phyloP scores from a whole-genome alignment of 2,113 vertebrate species.

The Nipponia nippon region DNA sequence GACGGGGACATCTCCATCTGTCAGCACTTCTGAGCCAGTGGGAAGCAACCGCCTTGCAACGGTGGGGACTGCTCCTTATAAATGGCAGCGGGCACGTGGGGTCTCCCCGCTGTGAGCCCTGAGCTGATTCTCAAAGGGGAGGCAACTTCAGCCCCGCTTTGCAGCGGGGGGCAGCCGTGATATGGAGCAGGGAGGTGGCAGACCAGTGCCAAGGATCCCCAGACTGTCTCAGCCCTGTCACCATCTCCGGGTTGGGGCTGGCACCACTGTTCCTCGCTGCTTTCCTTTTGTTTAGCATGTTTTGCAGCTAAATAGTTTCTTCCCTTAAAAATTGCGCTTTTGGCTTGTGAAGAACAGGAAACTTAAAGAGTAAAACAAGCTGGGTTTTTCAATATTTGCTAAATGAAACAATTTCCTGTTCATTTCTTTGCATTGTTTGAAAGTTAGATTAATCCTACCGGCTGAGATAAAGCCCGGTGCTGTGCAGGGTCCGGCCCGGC shows the following conservation, averaged over 20 bases:
- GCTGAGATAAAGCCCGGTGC: not conserved
- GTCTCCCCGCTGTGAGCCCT: not conserved
- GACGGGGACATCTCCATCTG: accelerated
- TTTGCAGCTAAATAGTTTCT: not conserved
- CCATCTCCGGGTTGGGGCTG: accelerated
- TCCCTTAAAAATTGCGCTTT: not conserved
- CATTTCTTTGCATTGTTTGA: not conserved
- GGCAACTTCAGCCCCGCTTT: not conserved
- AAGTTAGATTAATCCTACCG: not conserved
- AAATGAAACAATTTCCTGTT: not conserved
- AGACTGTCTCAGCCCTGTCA: not conserved
- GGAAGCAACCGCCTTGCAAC: not conserved
- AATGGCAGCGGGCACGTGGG: accelerated
- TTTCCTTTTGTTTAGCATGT: not conserved
- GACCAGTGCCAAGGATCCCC: not conserved
- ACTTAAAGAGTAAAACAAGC: not conserved
- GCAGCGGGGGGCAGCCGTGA: accelerated
- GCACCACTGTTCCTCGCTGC: not conserved
- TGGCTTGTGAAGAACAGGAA: not conserved
- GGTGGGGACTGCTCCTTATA: accelerated
- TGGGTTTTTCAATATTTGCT: not conserved
- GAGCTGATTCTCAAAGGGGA: not conserved
- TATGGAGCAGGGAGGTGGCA: not conserved
- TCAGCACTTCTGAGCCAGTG: not conserved
- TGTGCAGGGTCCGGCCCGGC: accelerated